phyloP scores from a whole-genome alignment of 2,113 vertebrate genomes.

The Microcebus murinus region DNA sequence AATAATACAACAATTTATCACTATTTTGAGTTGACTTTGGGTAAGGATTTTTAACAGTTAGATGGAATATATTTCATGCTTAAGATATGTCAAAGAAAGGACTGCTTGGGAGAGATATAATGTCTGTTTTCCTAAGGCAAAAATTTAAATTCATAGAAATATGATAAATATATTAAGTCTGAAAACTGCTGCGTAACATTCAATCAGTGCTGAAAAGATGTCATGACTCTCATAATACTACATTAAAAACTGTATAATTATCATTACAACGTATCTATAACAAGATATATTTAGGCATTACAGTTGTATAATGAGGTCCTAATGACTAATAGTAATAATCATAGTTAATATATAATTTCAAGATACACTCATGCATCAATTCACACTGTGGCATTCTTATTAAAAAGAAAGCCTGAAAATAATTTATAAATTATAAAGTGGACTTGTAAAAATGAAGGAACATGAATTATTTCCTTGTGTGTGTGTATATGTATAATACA shows the following conservation, averaged over 20 bases:
- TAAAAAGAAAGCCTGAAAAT: slow-evolving; percentile 33
- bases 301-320: slow-evolving; percentile 36
- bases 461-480: slow-evolving; percentile 47
- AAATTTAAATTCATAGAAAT: background rate
- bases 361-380: slow-evolving; percentile 22
- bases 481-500: too few relatives aligned
- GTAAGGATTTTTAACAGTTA: background rate
- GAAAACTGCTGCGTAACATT: background rate
- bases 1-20: background rate
- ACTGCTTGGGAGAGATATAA: background rate
- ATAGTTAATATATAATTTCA: slow-evolving; percentile 26
- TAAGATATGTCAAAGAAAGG: background rate
- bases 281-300: slow-evolving; percentile 57
- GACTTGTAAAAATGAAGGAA: background rate
- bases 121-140: background rate
- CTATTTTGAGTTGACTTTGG: background rate
- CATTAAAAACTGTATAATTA: slow-evolving; percentile 46
- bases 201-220: slow-evolving; percentile 2
- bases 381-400: background rate
- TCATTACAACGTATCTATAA: slow-evolving; percentile 27
- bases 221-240: background rate
- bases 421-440: slow-evolving; percentile 42
- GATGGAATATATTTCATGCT: background rate
- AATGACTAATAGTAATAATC: slow-evolving; percentile 52
- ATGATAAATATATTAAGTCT: background rate